Percentiles rank a stretch among this genome's conserved stretches.
Evolutionary conservation across 1,140 invertebrate species (phyloP).

Genomic region (Drosophila lowei): DNA sequence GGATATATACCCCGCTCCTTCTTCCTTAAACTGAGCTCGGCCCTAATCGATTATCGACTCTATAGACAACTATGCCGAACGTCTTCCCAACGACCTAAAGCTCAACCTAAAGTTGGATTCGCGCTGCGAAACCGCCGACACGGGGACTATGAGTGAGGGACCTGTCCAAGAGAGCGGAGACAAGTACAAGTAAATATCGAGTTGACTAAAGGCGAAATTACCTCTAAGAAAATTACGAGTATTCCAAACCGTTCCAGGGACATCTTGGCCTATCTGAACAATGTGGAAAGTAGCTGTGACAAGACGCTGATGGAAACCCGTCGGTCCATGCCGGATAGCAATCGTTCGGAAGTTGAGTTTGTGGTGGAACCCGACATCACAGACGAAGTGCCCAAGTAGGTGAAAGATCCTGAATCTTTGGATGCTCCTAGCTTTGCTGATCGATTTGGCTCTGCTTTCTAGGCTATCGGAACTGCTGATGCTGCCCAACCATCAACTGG

Average conservation of each 20-base stretch:
- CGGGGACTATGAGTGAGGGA: constrained; percentile 49
- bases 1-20: no score
- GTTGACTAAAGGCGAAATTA: no score
- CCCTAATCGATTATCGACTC: no score
- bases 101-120: constrained; percentile 69
- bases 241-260: constrained; percentile 43
- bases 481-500: constrained; percentile 82
- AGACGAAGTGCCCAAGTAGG: constrained; percentile 82
- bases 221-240: no score
- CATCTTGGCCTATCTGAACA: constrained; percentile 79
- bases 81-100: constrained; percentile 62
- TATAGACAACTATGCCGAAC: constrained; percentile 71
- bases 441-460: background rate
- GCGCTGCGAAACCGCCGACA: constrained; percentile 51
- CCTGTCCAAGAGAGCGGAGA: constrained; percentile 61
- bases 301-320: constrained; percentile 78
- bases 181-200: constrained; percentile 71
- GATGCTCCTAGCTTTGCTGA: background rate
- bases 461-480: constrained; percentile 78
- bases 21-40: no score
- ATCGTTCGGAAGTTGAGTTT: constrained; percentile 78
- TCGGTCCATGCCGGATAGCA: constrained; percentile 74
- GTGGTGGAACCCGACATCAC: constrained; percentile 78
- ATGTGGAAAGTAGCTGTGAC: constrained; percentile 81
- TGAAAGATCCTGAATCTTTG: background rate